A percentile compares a stretch with the other conserved stretches of the same genome.
These are phyloP conservation scores for Sclerodermus sp. DNA, from an alignment of 2,888 invertebrate species.

Conservation along the genomic window DNA sequence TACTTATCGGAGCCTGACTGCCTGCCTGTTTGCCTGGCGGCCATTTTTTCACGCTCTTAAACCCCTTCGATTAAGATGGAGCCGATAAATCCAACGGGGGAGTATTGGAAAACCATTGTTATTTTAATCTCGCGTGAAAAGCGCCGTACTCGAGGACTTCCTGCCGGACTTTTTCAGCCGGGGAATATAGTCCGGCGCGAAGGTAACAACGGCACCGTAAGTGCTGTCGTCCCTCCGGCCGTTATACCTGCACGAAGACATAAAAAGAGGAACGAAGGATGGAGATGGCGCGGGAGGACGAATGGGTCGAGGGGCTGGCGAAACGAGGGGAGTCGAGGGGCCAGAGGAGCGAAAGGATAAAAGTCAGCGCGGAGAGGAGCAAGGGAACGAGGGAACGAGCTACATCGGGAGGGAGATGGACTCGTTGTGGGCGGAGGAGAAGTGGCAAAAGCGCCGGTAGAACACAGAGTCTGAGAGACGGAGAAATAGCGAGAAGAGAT, in stretches of 20 bases:
- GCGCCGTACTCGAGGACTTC: neutral
- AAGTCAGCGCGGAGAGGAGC: neutral
- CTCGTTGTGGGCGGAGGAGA: too few relatives aligned
- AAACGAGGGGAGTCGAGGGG: neutral
- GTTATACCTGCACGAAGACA: constrained; percentile 14
- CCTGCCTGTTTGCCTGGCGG: too few relatives aligned
- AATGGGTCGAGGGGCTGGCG: neutral
- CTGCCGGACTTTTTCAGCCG: constrained; percentile 1
- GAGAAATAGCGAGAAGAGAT: neutral
- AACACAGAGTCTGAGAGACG: neutral
- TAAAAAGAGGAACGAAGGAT: constrained; percentile 4
- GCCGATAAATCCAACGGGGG: too few relatives aligned
- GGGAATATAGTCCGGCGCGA: constrained; percentile 7
- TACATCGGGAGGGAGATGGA: too few relatives aligned
- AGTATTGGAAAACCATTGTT: too few relatives aligned
- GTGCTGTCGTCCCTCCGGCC: constrained; percentile 17
- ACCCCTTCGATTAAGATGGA: too few relatives aligned
- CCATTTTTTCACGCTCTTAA: too few relatives aligned
- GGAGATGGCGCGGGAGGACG: too few relatives aligned
- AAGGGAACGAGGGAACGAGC: neutral
- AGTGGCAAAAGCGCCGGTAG: too few relatives aligned
- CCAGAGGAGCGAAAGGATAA: neutral
- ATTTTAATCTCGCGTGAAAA: too few relatives aligned
- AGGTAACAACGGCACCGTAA: constrained; percentile 17
- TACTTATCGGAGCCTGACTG: too few relatives aligned